Evolutionary conservation across 2,888 invertebrate genomes (phyloP).

Genomic region (Drosophila subquinaria): DNA sequence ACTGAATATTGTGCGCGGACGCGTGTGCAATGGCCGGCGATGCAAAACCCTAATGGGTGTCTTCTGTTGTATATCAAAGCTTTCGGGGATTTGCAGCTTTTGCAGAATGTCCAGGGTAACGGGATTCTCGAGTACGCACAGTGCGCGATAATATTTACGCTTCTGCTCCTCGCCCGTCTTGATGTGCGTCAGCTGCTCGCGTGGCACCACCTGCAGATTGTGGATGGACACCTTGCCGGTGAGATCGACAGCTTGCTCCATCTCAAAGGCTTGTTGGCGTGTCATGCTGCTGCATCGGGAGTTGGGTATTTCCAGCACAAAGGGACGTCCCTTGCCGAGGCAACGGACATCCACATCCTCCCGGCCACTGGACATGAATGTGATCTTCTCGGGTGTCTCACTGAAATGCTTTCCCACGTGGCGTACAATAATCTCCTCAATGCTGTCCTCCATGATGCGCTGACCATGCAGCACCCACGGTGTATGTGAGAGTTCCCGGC

Average conservation of each 20-base stretch:
- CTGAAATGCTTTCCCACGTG: slow-evolving; percentile 88
- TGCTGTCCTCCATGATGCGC: slow-evolving; percentile 93
- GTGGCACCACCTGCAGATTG: slow-evolving; percentile 89
- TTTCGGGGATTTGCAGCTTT: slow-evolving; percentile 84
- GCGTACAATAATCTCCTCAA: slow-evolving; percentile 94
- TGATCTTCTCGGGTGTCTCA: slow-evolving; percentile 85
- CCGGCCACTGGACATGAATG: slow-evolving; percentile 96
- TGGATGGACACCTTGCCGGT: slow-evolving; percentile 87
- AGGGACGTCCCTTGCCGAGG: slow-evolving; percentile 96
- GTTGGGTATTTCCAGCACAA: slow-evolving; percentile 93
- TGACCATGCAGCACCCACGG: slow-evolving; percentile 91
- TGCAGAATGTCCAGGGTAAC: slow-evolving; percentile 87
- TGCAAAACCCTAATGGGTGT: slow-evolving; percentile 97
- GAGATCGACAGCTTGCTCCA: slow-evolving; percentile 87
- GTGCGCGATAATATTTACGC: slow-evolving; percentile 93
- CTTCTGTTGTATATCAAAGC: slow-evolving; percentile 90
- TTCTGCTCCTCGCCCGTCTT: slow-evolving; percentile 96
- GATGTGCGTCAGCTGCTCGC: slow-evolving; percentile 89
- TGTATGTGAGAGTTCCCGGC: slow-evolving; percentile 94
- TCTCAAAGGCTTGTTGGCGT: slow-evolving; percentile 86
- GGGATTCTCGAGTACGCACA: slow-evolving; percentile 87
- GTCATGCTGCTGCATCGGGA: slow-evolving; percentile 87
- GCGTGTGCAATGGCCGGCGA: slow-evolving; percentile 90
- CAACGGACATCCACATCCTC: slow-evolving; percentile 99
- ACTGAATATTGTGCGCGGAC: slow-evolving; percentile 89